These are phyloP conservation scores for Platygyra sinensis DNA, from an alignment of 64 coral and sea anemone species.

Conservation along the genomic window DNA sequence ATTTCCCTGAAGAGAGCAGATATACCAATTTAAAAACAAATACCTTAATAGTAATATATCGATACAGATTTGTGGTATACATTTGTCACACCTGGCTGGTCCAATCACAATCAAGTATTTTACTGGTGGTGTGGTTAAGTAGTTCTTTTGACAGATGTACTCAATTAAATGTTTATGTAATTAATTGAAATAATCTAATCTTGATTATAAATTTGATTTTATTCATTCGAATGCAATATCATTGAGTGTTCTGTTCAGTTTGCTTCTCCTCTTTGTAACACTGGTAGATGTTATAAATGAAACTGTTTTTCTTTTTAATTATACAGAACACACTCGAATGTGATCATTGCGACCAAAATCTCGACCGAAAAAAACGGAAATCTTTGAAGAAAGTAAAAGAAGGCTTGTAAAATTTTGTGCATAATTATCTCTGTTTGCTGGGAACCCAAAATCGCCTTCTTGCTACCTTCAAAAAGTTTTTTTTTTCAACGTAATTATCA, in stretches of 20 bases:
- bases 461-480: neutral
- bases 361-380: neutral
- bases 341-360: neutral
- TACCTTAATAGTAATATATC: neutral
- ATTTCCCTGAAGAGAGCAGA: neutral
- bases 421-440: neutral
- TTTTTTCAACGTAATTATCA: neutral
- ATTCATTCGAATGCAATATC: neutral
- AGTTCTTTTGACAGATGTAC: neutral
- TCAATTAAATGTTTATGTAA: neutral
- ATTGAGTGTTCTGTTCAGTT: neutral
- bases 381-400: neutral
- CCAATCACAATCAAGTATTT: constrained; percentile 6
- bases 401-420: neutral
- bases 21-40: neutral
- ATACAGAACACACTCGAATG: neutral
- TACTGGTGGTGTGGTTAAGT: neutral
- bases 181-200: neutral
- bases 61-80: neutral
- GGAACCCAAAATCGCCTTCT: neutral
- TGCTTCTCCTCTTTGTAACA: neutral
- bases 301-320: neutral
- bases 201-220: neutral
- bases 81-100: constrained; percentile 32
- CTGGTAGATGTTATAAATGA: neutral